Evolutionary conservation across 2,113 vertebrate genomes (phyloP).

Genomic region (Antennarius striatus): DNA sequence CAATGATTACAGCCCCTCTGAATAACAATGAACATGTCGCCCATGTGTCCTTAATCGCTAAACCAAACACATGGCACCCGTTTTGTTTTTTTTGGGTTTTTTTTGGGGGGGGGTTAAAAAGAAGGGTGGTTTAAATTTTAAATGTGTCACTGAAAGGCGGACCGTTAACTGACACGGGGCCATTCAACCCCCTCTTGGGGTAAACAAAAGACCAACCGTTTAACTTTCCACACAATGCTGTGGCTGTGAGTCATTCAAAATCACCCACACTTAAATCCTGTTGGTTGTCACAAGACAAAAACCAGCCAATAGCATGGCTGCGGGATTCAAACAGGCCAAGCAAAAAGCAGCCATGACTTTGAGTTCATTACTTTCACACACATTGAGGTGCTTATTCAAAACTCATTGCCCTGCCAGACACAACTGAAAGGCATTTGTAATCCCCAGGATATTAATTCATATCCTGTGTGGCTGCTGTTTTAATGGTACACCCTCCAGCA

Average conservation of each 20-base stretch:
- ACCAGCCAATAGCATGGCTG: conserved; percentile 46
- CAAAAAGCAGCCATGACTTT: conserved; percentile 23
- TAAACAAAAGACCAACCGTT: conserved; percentile 53
- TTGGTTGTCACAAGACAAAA: conserved; percentile 47
- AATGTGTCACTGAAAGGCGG: conserved; percentile 58
- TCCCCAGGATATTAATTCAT: conserved; percentile 62
- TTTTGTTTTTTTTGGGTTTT: background rate
- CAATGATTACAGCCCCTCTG: conserved; percentile 3
- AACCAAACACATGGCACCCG: conserved; percentile 33
- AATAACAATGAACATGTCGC: conserved; percentile 29
- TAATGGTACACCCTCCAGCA: conserved; percentile 64
- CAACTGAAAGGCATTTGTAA: conserved; percentile 66
- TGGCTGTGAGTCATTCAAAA: conserved; percentile 55
- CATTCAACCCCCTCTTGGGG: conserved; percentile 49
- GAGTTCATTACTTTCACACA: conserved; percentile 38
- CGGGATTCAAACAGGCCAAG: conserved; percentile 54
- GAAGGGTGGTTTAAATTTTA: conserved; percentile 65
- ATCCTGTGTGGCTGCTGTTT: conserved; percentile 47
- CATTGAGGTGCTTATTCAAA: conserved; percentile 44
- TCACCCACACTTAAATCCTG: conserved; percentile 17
- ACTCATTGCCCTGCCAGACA: conserved; percentile 45
- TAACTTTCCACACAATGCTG: conserved; percentile 50
- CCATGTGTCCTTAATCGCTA: conserved; percentile 28
- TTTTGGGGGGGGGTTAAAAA: conserved; percentile 21
- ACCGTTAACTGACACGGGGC: conserved; percentile 38